Evolutionary conservation across 2,888 invertebrate species (phyloP).

Genomic region (Mimachlamys varia): DNA sequence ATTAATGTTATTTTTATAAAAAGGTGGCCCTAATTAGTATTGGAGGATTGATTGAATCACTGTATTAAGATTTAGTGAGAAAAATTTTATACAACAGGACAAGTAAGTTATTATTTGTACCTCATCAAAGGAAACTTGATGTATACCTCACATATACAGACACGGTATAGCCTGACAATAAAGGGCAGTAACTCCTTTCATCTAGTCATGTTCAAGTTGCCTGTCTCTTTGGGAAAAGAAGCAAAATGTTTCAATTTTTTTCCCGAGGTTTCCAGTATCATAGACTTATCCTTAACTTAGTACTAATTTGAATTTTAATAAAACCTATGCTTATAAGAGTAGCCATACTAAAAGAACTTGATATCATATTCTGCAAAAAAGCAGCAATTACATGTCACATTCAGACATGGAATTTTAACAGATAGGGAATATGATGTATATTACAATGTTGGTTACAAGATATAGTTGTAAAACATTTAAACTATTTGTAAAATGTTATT

Average conservation of each 20-base stretch:
- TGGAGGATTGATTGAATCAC: not conserved
- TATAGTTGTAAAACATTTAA: too few relatives aligned
- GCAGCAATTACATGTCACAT: too few relatives aligned
- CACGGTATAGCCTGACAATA: not conserved
- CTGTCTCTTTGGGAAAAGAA: not conserved
- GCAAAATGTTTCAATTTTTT: not conserved
- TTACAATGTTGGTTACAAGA: too few relatives aligned
- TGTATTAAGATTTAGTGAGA: not conserved
- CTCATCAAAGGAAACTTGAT: not conserved
- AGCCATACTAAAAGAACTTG: too few relatives aligned
- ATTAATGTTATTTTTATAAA: not conserved
- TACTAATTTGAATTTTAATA: too few relatives aligned
- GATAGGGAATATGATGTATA: too few relatives aligned
- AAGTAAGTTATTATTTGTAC: not conserved
- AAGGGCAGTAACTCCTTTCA: not conserved
- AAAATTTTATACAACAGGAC: not conserved
- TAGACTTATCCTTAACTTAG: too few relatives aligned
- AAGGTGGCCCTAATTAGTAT: not conserved
- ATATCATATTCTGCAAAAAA: too few relatives aligned
- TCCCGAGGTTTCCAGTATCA: too few relatives aligned
- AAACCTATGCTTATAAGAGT: too few relatives aligned
- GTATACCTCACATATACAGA: not conserved
- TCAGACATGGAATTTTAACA: too few relatives aligned
- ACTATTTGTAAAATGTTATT: too few relatives aligned
- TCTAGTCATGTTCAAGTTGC: not conserved